These are phyloP conservation scores for Prolemur simus DNA, from an alignment of 2,113 vertebrate species.

Conservation along the genomic window DNA sequence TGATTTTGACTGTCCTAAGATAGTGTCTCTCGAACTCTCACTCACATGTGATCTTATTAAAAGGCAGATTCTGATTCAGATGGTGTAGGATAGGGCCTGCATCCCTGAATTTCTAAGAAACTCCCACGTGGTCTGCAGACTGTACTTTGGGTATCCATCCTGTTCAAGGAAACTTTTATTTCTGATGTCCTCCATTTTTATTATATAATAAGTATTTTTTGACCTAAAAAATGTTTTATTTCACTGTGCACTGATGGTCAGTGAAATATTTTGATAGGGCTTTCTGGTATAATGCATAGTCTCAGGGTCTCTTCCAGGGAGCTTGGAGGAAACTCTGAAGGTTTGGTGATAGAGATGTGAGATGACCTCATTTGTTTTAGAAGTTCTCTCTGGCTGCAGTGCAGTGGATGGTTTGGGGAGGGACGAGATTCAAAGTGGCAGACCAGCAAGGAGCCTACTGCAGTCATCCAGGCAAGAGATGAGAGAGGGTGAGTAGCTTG, in stretches of 20 bases:
- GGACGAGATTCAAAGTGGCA: background rate
- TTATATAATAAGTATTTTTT: background rate
- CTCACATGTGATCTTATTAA: background rate
- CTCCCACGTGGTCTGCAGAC: background rate
- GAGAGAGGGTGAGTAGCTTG: no score
- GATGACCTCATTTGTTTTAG: background rate
- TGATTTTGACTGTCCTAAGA: background rate
- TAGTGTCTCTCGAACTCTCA: background rate
- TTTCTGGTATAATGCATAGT: background rate
- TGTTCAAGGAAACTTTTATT: background rate
- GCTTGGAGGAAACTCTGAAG: background rate
- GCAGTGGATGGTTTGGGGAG: background rate
- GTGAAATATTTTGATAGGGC: background rate
- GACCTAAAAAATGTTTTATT: background rate
- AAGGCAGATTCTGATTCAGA: background rate
- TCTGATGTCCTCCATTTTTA: background rate
- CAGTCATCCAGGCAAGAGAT: background rate
- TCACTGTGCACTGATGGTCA: background rate
- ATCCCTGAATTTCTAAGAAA: background rate
- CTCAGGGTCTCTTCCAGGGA: background rate
- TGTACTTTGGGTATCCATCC: background rate
- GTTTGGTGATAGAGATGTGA: background rate
- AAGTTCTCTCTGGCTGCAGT: background rate
- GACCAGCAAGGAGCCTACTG: background rate
- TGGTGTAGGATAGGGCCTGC: background rate